A percentile compares a stretch with the other conserved stretches of the same genome.
Evolutionary conservation across 2,797 vertebrate species (phyloP).

Genomic region (Cyclura pinguis): DNA sequence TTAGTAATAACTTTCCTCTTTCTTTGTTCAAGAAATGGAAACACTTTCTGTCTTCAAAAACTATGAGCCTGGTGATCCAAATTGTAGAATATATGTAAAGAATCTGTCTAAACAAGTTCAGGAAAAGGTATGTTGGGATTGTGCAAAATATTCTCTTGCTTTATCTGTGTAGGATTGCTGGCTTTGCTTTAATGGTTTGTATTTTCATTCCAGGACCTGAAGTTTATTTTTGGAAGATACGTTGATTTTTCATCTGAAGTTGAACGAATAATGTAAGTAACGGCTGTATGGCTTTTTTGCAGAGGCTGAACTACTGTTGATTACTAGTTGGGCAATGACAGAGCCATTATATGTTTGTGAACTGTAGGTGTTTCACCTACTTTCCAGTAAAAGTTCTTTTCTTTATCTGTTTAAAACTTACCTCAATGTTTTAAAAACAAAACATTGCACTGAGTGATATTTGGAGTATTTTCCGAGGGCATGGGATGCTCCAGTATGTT

Average conservation of each 20-base stretch:
- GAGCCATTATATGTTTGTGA: neutral
- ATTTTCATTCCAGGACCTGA: constrained; percentile 88
- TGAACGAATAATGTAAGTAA: constrained; percentile 94
- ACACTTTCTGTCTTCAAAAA: constrained; percentile 95
- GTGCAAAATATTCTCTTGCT: constrained; percentile 3
- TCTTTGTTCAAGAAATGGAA: constrained; percentile 89
- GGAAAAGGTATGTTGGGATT: constrained; percentile 87
- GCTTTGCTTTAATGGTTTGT: constrained; percentile 35
- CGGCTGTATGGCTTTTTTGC: neutral
- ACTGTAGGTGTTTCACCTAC: neutral
- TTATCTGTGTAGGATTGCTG: neutral
- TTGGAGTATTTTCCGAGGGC: too few relatives aligned
- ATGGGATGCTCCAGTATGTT: too few relatives aligned
- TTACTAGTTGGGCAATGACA: neutral
- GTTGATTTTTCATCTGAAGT: constrained; percentile 89
- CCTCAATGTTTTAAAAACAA: too few relatives aligned
- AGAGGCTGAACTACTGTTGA: neutral
- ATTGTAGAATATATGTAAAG: constrained; percentile 97
- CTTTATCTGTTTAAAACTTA: neutral
- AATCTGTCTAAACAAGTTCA: constrained; percentile 96
- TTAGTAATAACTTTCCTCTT: constrained; percentile 40
- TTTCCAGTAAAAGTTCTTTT: neutral
- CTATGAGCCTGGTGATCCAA: constrained; percentile 95
- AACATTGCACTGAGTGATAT: too few relatives aligned
- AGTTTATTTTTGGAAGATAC: constrained; percentile 96